Evolutionary conservation across 2,797 vertebrate species (phyloP).

Genomic region (Lepidocolaptes lacrymiger): DNA sequence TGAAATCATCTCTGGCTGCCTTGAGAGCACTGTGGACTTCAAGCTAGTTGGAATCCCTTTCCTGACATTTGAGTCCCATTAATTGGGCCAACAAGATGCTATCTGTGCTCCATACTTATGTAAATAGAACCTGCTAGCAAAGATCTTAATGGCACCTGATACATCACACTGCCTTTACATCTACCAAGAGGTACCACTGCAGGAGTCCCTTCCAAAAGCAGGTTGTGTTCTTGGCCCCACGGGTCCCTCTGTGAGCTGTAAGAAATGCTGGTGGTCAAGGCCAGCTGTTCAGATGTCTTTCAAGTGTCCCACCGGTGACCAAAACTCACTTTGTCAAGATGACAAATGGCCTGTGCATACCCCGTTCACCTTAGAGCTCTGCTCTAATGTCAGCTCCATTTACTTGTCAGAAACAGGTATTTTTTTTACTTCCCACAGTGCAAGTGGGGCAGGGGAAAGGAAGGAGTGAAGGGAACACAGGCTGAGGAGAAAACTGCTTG

Average conservation of each 20-base stretch:
- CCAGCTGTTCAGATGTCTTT: conserved; percentile 72
- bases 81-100: conserved; percentile 49
- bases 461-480: neutral
- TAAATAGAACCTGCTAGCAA: conserved; percentile 14
- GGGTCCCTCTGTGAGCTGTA: conserved; percentile 53
- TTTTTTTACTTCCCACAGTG: conserved; percentile 62
- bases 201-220: conserved; percentile 34
- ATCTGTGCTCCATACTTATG: neutral
- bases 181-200: neutral
- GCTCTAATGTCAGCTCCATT: conserved; percentile 56
- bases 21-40: neutral
- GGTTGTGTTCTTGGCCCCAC: conserved; percentile 35
- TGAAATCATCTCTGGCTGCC: conserved; percentile 24
- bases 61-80: conserved; percentile 56
- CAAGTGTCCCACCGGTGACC: conserved; percentile 70
- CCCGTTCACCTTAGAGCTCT: conserved; percentile 10
- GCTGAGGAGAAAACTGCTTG: neutral
- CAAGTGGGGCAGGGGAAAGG: neutral
- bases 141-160: conserved; percentile 48
- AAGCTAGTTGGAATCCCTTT: conserved; percentile 24
- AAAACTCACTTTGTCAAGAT: conserved; percentile 77
- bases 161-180: neutral
- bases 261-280: conserved; percentile 70
- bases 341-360: conserved; percentile 67
- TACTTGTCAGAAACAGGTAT: conserved; percentile 65